Conservation (phyloP, 2,113 vertebrate species). For the Equus przewalskii region DNA sequence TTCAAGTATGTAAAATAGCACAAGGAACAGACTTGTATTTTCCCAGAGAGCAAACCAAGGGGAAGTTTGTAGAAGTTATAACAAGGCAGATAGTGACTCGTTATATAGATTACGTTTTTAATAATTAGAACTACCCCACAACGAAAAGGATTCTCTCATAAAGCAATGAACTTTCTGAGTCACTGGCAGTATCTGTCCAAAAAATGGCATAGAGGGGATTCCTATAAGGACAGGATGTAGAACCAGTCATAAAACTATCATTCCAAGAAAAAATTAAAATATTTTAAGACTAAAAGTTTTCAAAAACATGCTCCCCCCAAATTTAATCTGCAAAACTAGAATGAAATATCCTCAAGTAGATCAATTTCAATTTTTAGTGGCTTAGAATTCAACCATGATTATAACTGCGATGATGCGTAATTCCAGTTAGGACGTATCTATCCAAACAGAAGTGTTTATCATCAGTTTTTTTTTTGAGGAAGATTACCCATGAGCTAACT, state of each 20-base stretch:
- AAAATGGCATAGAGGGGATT: not conserved
- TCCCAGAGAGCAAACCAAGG: not conserved
- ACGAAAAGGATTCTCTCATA: not conserved
- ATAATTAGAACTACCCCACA: not conserved
- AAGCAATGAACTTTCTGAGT: not conserved
- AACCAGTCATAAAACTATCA: not conserved
- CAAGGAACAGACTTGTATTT: not conserved
- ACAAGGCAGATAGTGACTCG: not conserved
- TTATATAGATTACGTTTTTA: constrained; percentile 10
- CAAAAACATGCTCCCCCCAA: not conserved
- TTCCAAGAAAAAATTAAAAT: not conserved
- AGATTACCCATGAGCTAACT: too few species aligned
- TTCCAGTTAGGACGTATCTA: not conserved
- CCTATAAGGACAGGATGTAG: not conserved
- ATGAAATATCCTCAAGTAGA: not conserved
- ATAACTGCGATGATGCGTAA: not conserved
- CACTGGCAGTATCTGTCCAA: not conserved
- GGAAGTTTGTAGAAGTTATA: not conserved
- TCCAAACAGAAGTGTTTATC: not conserved
- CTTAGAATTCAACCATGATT: not conserved
- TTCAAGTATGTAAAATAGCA: not conserved
- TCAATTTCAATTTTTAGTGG: constrained; percentile 36
- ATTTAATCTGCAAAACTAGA: constrained; percentile 37
- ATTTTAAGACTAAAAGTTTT: not conserved
- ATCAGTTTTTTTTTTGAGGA: not conserved